Evolutionary conservation across 1,140 invertebrate species (phyloP).

Genomic region (Atopsyche davidsoni): DNA sequence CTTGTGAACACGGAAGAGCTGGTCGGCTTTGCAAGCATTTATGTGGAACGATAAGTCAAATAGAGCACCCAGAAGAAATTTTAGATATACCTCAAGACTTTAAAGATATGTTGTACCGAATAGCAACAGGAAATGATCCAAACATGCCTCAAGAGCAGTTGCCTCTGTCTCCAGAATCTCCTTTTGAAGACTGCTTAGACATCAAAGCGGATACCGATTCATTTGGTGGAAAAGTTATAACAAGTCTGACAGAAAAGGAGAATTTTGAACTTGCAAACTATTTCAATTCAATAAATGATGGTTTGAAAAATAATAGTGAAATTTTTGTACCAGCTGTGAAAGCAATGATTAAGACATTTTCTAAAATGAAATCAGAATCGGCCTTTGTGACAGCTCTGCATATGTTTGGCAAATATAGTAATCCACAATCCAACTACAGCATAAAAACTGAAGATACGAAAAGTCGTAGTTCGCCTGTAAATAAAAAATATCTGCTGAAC

Average conservation of each 20-base stretch:
- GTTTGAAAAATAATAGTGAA: slow-evolving; percentile 22
- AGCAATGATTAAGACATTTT: slow-evolving; percentile 23
- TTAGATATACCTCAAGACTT: slow-evolving; percentile 18
- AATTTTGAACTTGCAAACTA: slow-evolving; percentile 13
- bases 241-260: slow-evolving; percentile 16
- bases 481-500: neutral
- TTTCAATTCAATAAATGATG: slow-evolving; percentile 20
- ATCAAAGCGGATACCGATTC: slow-evolving; percentile 1
- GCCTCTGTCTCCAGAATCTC: slow-evolving; percentile 3
- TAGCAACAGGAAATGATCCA: slow-evolving; percentile 19
- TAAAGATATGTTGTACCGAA: slow-evolving; percentile 23
- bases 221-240: neutral
- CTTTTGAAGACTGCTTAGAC: slow-evolving; percentile 9
- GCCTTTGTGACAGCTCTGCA: slow-evolving; percentile 15
- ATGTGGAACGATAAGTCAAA: slow-evolving; percentile 25
- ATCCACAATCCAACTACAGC: neutral
- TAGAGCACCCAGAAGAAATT: slow-evolving; percentile 16
- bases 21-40: slow-evolving; percentile 26
- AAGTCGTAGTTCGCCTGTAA: neutral
- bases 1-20: slow-evolving; percentile 21
- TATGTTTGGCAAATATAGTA: slow-evolving; percentile 19
- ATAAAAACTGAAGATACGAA: slow-evolving; percentile 5
- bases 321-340: slow-evolving; percentile 24
- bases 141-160: slow-evolving; percentile 4
- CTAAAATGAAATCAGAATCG: slow-evolving; percentile 21